A percentile compares a stretch with the other conserved stretches of the same genome.
phyloP scores from a whole-genome alignment of 2,797 vertebrate species.

The Ciconia nigra region DNA sequence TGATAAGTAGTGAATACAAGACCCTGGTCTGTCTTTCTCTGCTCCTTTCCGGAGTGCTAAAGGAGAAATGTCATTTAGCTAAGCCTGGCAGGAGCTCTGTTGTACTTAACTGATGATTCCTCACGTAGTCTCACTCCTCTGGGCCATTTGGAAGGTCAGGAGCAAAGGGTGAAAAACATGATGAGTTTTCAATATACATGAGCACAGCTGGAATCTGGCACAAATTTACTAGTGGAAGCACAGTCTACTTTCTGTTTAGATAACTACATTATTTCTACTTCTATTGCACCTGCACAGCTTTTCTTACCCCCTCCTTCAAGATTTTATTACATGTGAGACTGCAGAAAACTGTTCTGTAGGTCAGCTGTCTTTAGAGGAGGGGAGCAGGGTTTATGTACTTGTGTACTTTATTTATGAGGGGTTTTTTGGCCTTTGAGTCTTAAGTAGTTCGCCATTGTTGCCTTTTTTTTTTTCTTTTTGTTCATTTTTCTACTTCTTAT shows the following conservation, averaged over 20 bases:
- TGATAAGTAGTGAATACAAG: slow-evolving; percentile 1
- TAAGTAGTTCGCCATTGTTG: neutral
- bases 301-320: neutral
- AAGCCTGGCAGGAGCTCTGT: neutral
- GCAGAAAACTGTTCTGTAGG: neutral
- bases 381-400: neutral
- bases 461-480: neutral
- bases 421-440: neutral
- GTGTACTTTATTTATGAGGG: neutral
- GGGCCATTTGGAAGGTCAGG: neutral
- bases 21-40: neutral
- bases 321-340: neutral
- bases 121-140: neutral
- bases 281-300: neutral
- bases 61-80: slow-evolving; percentile 17
- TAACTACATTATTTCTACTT: neutral
- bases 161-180: neutral
- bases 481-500: neutral
- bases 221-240: neutral
- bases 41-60: neutral
- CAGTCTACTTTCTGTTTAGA: neutral
- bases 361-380: neutral
- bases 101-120: neutral
- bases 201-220: neutral
- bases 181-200: neutral